Conservation (phyloP, 2,113 vertebrate species). For the Oryzias woworae region DNA sequence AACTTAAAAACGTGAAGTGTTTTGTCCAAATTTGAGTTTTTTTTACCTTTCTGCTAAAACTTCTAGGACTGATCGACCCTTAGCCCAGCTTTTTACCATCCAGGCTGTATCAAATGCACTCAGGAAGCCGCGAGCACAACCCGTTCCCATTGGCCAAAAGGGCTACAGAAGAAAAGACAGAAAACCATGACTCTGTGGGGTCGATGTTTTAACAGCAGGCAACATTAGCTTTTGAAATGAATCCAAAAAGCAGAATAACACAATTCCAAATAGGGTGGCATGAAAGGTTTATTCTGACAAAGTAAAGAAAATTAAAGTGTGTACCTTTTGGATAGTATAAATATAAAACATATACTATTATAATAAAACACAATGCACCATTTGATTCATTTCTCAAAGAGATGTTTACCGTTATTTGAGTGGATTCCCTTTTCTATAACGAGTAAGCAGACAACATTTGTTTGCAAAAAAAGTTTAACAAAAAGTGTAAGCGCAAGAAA, state of each 20-base stretch:
- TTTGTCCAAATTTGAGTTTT: background rate
- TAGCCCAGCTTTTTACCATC: slow-evolving; percentile 95
- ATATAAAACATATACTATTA: no score
- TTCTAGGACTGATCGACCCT: slow-evolving; percentile 83
- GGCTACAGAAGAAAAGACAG: slow-evolving; percentile 76
- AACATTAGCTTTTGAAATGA: background rate
- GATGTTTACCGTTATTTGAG: no score
- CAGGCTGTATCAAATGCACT: slow-evolving; percentile 94
- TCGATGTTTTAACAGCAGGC: background rate
- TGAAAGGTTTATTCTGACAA: no score
- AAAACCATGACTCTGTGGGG: background rate
- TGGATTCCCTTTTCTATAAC: no score
- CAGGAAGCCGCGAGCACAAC: slow-evolving; percentile 94
- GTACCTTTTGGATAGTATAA: no score
- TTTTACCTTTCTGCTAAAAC: slow-evolving; percentile 91
- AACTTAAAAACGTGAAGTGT: background rate
- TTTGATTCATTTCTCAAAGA: no score
- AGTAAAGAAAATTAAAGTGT: no score
- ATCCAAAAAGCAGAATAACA: no score
- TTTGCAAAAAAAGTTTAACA: background rate
- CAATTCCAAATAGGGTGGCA: no score
- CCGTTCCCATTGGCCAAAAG: slow-evolving; percentile 99
- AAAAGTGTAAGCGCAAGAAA: background rate
- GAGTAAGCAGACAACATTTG: background rate
- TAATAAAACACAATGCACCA: no score